Conservation (phyloP, 2,888 invertebrate genomes). For the Agelastica alni region DNA sequence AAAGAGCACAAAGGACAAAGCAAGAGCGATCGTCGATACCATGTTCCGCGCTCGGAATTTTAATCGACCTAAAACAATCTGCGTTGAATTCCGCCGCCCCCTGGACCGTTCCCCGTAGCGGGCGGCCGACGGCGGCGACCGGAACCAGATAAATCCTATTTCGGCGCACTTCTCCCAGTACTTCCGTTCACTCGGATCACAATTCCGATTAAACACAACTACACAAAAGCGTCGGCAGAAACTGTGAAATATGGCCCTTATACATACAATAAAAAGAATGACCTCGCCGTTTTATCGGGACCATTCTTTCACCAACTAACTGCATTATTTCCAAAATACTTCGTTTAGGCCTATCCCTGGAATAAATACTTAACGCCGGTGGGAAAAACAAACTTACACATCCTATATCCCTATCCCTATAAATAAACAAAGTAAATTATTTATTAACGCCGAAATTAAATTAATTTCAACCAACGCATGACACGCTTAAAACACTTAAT, state of each 20-base stretch:
- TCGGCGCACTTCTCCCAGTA: constrained; percentile 52
- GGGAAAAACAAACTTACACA: too few relatives aligned
- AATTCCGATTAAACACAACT: constrained; percentile 45
- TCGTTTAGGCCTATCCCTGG: constrained; percentile 10
- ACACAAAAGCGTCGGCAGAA: constrained; percentile 43
- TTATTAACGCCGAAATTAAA: too few relatives aligned
- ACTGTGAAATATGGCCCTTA: constrained; percentile 36
- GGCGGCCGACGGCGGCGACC: constrained; percentile 35
- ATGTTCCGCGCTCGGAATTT: constrained; percentile 53
- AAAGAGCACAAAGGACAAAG: constrained; percentile 43
- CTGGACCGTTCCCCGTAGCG: constrained; percentile 5
- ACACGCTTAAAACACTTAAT: too few relatives aligned
- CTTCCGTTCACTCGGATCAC: constrained; percentile 43
- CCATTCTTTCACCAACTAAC: constrained; percentile 26
- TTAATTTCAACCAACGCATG: too few relatives aligned
- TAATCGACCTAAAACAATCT: constrained; percentile 58
- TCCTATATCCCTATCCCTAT: too few relatives aligned
- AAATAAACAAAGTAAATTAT: too few relatives aligned
- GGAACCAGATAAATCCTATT: constrained; percentile 55
- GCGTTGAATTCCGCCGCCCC: constrained; percentile 44
- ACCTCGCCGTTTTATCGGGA: constrained; percentile 25
- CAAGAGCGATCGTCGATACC: constrained; percentile 46
- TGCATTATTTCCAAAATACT: constrained; percentile 22
- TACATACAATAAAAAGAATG: constrained; percentile 31
- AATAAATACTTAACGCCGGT: background rate